These are phyloP conservation scores for Neomorphus geoffroyi DNA, from an alignment of 2,797 vertebrate genomes.

Conservation along the genomic window DNA sequence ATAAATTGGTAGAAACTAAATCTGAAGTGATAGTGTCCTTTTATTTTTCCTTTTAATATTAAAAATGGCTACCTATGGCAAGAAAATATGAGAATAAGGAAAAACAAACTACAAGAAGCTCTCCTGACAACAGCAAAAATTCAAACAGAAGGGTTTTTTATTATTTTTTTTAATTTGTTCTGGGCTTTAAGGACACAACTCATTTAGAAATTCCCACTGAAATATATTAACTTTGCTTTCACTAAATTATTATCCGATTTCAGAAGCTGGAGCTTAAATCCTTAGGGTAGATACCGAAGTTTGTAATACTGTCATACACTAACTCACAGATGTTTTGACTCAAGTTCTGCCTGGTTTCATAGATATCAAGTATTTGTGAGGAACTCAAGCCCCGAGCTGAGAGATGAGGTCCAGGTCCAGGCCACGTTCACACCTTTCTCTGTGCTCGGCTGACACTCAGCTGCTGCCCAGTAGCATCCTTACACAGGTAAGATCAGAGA, in stretches of 20 bases:
- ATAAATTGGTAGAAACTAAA: background rate
- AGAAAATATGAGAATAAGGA: background rate
- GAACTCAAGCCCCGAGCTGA: background rate
- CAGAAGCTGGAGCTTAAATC: background rate
- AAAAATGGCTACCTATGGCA: background rate
- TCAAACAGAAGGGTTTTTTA: background rate
- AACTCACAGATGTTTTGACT: background rate
- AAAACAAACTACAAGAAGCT: background rate
- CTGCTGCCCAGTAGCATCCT: background rate
- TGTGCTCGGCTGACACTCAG: background rate
- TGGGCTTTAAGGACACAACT: background rate
- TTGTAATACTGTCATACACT: background rate
- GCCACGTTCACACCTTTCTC: background rate
- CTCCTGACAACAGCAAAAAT: background rate
- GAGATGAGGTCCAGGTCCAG: accelerated
- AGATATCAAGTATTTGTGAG: background rate
- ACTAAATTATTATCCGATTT: background rate
- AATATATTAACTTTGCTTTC: background rate
- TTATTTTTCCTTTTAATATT: background rate
- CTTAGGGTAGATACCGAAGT: background rate
- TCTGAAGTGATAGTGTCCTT: background rate
- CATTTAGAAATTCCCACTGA: background rate
- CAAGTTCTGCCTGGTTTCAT: background rate
- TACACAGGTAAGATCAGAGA: background rate
- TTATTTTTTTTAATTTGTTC: background rate